phyloP scores from a whole-genome alignment of 2,113 vertebrate species.

The Cyanoramphus novaezelandiae region DNA sequence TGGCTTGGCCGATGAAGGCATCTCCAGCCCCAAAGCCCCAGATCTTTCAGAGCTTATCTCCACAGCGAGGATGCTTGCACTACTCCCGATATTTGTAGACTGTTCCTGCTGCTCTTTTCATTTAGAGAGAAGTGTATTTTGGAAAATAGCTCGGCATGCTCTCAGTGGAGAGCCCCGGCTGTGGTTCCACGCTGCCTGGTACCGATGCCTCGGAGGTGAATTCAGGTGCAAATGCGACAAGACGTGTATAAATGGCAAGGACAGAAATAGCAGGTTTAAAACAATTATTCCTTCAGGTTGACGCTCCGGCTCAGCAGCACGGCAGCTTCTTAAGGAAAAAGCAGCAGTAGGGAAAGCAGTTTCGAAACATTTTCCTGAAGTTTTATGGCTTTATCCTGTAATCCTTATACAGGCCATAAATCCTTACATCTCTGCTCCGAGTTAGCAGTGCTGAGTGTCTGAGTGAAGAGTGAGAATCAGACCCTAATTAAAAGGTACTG shows the following conservation, averaged over 20 bases:
- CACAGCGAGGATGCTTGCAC: background rate
- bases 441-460: background rate
- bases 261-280: constrained; percentile 40
- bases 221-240: constrained; percentile 55
- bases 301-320: background rate
- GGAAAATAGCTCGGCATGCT: background rate
- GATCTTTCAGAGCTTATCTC: background rate
- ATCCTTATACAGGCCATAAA: background rate
- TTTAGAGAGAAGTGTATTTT: background rate
- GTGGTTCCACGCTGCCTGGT: background rate
- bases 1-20: background rate
- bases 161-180: background rate
- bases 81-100: background rate
- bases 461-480: background rate
- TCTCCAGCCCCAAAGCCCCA: background rate
- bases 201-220: background rate
- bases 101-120: background rate
- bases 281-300: constrained; percentile 18
- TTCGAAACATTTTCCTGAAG: background rate
- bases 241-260: constrained; percentile 24
- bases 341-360: background rate
- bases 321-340: background rate
- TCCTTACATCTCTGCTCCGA: background rate
- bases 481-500: background rate
- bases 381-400: background rate